Conservation (phyloP, 2,113 vertebrate genomes). For the Muntiacus muntjak region DNA sequence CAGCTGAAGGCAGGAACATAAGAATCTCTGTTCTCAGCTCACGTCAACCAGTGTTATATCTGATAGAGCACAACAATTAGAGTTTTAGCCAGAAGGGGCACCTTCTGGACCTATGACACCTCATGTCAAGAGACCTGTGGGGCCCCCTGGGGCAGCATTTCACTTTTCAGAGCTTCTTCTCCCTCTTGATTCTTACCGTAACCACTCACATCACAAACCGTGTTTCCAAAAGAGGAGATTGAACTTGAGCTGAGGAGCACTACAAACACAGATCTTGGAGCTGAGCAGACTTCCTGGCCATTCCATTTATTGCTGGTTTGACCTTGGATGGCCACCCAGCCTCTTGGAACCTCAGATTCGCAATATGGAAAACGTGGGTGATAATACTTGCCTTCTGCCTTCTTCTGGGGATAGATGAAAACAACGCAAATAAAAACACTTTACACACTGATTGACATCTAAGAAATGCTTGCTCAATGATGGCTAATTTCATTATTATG, state of each 20-base stretch:
- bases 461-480: neutral
- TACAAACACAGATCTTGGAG: neutral
- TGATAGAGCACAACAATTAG: neutral
- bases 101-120: neutral
- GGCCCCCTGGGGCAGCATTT: neutral
- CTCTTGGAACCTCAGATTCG: neutral
- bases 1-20: neutral
- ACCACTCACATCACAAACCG: neutral
- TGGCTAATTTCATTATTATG: conserved; percentile 7
- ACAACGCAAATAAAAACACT: neutral
- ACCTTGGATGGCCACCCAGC: neutral
- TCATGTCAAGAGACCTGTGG: neutral
- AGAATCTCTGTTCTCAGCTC: neutral
- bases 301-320: neutral
- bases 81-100: neutral
- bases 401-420: neutral
- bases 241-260: neutral
- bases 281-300: neutral
- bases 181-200: neutral
- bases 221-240: neutral
- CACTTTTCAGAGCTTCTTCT: neutral
- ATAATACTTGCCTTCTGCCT: neutral
- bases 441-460: neutral
- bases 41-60: neutral
- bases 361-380: neutral